phyloP scores from a whole-genome alignment of 2,888 invertebrate species.

The Galerucella calmariensis region DNA sequence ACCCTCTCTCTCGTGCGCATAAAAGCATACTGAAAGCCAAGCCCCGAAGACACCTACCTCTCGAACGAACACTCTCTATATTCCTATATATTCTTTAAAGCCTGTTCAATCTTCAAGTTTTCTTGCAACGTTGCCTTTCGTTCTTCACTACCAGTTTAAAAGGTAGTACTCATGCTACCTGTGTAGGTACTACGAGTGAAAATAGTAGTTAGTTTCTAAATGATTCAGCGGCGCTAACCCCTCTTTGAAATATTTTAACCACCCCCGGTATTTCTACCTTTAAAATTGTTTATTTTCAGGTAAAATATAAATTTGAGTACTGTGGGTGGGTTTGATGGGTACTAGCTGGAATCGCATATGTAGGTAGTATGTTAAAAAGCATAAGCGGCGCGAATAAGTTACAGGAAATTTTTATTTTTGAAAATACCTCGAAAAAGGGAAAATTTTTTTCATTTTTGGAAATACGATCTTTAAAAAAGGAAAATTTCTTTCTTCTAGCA shows the following conservation, averaged over 20 bases:
- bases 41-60: conserved; percentile 4
- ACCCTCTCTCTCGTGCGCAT: conserved; percentile 17
- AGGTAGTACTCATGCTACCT: not conserved
- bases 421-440: too few species aligned
- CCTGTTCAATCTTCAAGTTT: conserved; percentile 8
- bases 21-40: conserved; percentile 13
- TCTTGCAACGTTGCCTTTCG: conserved; percentile 7
- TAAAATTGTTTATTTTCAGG: conserved; percentile 3
- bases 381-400: not conserved
- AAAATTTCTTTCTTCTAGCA: too few species aligned
- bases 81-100: conserved; percentile 2
- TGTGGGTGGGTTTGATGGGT: too few species aligned
- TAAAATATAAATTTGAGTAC: conserved; percentile 1
- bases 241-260: not conserved
- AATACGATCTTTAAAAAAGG: too few species aligned
- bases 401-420: not conserved
- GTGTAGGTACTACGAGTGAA: not conserved
- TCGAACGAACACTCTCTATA: not conserved
- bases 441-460: too few species aligned
- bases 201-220: not conserved
- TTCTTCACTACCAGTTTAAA: conserved; percentile 1
- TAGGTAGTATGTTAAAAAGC: not conserved
- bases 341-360: not conserved
- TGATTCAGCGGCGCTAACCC: not conserved
- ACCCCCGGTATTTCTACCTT: not conserved